These are phyloP conservation scores for Urocitellus parryii DNA, from an alignment of 2,113 vertebrate species.

Conservation along the genomic window DNA sequence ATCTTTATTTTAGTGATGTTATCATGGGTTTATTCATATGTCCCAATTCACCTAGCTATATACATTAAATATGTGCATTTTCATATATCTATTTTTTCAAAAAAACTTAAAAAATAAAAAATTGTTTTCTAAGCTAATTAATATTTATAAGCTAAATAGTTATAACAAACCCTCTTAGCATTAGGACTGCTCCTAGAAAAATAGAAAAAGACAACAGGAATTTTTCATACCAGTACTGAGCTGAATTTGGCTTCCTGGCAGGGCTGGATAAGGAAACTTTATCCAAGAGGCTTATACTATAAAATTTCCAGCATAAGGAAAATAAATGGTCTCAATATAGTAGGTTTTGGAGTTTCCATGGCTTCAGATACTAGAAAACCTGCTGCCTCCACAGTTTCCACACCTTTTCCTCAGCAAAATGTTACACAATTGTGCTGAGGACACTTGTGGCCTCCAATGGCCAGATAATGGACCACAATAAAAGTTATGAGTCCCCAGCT, in stretches of 20 bases:
- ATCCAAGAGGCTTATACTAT: slow-evolving; percentile 50
- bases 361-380: slow-evolving; percentile 70
- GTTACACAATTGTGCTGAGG: slow-evolving; percentile 70
- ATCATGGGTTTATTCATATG: no score
- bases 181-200: not conserved
- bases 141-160: not conserved
- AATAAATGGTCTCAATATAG: slow-evolving; percentile 78
- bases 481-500: slow-evolving; percentile 82
- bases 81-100: not conserved
- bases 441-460: slow-evolving; percentile 76
- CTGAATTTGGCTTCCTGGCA: slow-evolving; percentile 49
- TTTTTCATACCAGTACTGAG: not conserved
- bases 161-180: not conserved
- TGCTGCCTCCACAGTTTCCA: slow-evolving; percentile 69
- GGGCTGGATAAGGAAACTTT: slow-evolving; percentile 36
- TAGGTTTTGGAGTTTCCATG: slow-evolving; percentile 64
- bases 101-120: not conserved
- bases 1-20: not conserved
- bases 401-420: slow-evolving; percentile 76
- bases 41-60: not conserved
- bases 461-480: slow-evolving; percentile 71
- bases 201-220: slow-evolving; percentile 3
- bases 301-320: slow-evolving; percentile 71
- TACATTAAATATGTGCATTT: not conserved
- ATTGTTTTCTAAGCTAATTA: not conserved